Evolutionary conservation across 2,888 invertebrate species (phyloP), one percentile per base, ranked within the genome.

Genomic region (Mamestra brassicae): DNA sequence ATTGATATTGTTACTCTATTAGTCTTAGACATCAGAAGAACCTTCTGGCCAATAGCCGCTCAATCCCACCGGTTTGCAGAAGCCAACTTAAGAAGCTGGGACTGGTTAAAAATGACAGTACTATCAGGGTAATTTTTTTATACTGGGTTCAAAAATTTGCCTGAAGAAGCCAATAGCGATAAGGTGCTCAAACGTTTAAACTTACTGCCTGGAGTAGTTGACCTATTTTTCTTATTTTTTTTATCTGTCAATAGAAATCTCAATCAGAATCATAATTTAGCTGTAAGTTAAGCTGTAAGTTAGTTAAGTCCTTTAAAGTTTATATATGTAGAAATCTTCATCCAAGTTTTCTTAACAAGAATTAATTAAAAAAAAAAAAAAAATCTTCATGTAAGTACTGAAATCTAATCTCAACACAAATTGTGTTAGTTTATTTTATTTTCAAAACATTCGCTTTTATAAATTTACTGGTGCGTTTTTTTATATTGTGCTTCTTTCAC

Each of bases 271-370:
- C 4, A 34, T 15, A 52, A 60, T 45, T 71, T 13, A 5, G 15
- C 17, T 47, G 13, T n/a, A n/a, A n/a, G n/a, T n/a, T n/a, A n/a
- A n/a, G n/a, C n/a, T n/a, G n/a, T n/a, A n/a, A n/a, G n/a, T n/a
- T n/a, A n/a, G n/a, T n/a, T n/a, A 38, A 36, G 1, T 17, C 6
- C 15, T 50, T 36, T 8, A 11, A 6, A 42, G 6, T 50, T 6
- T 15, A 50, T 42, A 3, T 34, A 34, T 54, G 7, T 54, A 47
- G 26, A 34, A 62, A 55, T 42, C 63, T 42, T 72, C 55, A 57
- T 72, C 50, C 72, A 5, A 17, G 17, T 10, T 34, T 52, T 58
- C 42, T 38, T 74, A 64, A n/a, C 34, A 72, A 73, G 11, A 64
- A 11, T 42, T 38, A 3, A 50, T 13, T 15, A 5, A 4, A 55